Conservation (phyloP, 2,888 invertebrate genomes). For the Ditylenchus weischeri region DNA sequence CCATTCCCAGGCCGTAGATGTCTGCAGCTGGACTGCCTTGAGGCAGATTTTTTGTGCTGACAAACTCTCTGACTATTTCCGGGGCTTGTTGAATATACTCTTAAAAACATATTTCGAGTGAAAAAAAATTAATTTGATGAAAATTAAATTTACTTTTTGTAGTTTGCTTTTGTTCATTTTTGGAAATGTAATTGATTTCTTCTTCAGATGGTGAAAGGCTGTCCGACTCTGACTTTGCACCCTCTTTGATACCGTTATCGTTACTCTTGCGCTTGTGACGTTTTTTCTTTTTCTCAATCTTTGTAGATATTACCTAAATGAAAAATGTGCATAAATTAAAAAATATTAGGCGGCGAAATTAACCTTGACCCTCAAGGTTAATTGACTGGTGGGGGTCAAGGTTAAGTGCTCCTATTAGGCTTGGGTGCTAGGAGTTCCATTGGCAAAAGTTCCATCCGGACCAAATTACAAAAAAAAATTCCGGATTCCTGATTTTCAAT, state of each 20-base stretch:
- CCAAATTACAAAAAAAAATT: too few relatives aligned
- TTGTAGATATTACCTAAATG: neutral
- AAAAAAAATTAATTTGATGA: neutral
- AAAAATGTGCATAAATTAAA: neutral
- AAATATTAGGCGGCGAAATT: too few relatives aligned
- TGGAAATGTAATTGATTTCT: neutral
- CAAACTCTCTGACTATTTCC: conserved; percentile 54
- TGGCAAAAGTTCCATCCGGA: too few relatives aligned
- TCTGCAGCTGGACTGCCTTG: conserved; percentile 49
- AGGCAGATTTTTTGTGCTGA: conserved; percentile 46
- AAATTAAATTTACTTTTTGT: conserved; percentile 3
- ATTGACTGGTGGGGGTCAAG: too few relatives aligned
- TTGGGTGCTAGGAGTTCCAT: too few relatives aligned
- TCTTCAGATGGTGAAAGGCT: neutral
- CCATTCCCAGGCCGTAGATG: conserved; percentile 51
- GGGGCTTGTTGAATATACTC: conserved; percentile 57
- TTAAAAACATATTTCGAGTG: conserved; percentile 24
- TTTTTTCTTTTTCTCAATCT: conserved; percentile 1
- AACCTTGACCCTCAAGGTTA: too few relatives aligned
- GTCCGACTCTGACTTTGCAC: neutral
- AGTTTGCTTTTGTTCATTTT: conserved; percentile 15
- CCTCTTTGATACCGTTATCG: neutral
- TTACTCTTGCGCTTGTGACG: neutral
- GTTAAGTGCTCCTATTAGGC: too few relatives aligned
- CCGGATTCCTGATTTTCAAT: too few relatives aligned